Conservation (phyloP, 2,888 invertebrate genomes). For the Bombylius major region DNA sequence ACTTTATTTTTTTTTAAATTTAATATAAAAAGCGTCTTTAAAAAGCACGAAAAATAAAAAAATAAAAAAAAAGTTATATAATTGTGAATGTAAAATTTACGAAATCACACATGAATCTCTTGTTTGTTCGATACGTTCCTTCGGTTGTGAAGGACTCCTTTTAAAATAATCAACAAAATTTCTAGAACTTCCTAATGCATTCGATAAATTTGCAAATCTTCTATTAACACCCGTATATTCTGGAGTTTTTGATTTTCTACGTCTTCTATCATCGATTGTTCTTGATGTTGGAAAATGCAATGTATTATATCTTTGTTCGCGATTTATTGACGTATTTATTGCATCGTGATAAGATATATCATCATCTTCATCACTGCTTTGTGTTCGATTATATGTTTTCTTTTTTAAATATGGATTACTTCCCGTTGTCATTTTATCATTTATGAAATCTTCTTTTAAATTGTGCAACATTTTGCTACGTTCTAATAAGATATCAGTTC, state of each 20-base stretch:
- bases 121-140: conserved; percentile 19
- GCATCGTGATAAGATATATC: background rate
- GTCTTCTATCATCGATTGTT: background rate
- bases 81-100: conserved; percentile 14
- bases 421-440: conserved; percentile 29
- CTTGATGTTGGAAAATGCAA: conserved; percentile 2
- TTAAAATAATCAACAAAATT: conserved; percentile 27
- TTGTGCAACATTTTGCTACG: conserved; percentile 32
- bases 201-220: background rate
- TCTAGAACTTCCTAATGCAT: conserved; percentile 5
- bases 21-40: background rate
- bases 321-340: background rate
- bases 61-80: too few relatives aligned
- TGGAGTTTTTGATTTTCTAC: conserved; percentile 1
- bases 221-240: background rate
- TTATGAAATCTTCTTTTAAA: conserved; percentile 34
- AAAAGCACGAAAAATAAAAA: background rate
- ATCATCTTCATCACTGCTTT: background rate
- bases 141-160: conserved; percentile 24
- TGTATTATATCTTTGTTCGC: background rate
- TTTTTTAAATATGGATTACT: conserved; percentile 35
- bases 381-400: background rate
- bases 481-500: conserved; percentile 28
- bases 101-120: conserved; percentile 35
- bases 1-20: conserved; percentile 4